Evolutionary conservation across 2,113 vertebrate genomes (phyloP).

Genomic region (Collichthys lucidus): DNA sequence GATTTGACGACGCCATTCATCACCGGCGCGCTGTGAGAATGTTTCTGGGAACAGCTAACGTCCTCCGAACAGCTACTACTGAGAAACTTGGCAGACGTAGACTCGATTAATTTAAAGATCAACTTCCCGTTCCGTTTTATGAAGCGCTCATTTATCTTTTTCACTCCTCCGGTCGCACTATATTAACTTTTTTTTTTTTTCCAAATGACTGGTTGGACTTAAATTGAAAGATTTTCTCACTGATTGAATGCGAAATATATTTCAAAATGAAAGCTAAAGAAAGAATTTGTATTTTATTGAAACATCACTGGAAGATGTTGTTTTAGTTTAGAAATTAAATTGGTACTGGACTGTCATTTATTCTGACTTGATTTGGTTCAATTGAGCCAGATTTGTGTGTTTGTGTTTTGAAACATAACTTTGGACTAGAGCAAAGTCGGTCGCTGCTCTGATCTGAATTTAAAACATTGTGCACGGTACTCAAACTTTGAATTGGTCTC

Average conservation of each 20-base stretch:
- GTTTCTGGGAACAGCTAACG: neutral
- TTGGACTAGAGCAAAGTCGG: neutral
- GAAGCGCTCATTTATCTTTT: neutral
- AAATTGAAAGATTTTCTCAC: neutral
- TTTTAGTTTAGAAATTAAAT: neutral
- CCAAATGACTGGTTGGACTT: neutral
- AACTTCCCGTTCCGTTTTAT: neutral
- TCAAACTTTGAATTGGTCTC: constrained; percentile 35
- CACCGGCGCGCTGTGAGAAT: neutral
- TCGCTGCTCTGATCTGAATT: constrained; percentile 23
- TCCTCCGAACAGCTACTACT: neutral
- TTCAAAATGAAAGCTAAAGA: neutral
- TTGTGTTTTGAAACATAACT: constrained; percentile 3
- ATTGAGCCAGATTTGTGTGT: neutral
- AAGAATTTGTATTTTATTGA: neutral
- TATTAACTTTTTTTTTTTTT: constrained; percentile 9
- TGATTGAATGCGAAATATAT: neutral
- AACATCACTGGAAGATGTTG: neutral
- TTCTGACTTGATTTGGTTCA: constrained; percentile 4
- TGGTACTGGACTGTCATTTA: neutral
- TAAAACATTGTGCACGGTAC: neutral
- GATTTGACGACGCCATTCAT: constrained; percentile 4
- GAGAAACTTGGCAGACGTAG: neutral
- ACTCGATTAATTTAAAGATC: neutral
- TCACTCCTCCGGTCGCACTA: neutral